Conservation (phyloP, 1,140 invertebrate genomes). For the Cherax quadricarinatus region DNA sequence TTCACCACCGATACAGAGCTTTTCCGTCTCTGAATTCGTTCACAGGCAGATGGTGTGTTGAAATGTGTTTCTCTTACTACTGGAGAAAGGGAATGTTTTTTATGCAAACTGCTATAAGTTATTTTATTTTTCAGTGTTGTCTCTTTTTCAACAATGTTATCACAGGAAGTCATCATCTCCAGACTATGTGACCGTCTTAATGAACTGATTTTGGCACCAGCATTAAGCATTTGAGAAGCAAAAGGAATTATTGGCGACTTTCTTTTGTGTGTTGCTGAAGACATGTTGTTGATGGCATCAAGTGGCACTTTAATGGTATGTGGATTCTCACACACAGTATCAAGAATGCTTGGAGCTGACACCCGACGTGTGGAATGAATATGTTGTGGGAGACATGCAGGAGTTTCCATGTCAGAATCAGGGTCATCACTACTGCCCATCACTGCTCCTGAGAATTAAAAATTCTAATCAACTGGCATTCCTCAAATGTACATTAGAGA, state of each 20-base stretch:
- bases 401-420: slow-evolving; percentile 49
- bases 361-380: slow-evolving; percentile 24
- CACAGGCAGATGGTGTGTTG: neutral
- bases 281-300: neutral
- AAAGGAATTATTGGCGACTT: slow-evolving; percentile 37
- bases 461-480: neutral
- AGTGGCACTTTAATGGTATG: neutral
- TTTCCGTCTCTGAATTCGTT: slow-evolving; percentile 32
- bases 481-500: too few relatives aligned
- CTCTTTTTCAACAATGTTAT: neutral
- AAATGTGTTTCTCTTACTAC: slow-evolving; percentile 36
- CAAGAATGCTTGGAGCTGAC: slow-evolving; percentile 59
- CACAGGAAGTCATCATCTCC: slow-evolving; percentile 21
- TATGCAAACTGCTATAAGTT: slow-evolving; percentile 1
- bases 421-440: slow-evolving; percentile 50
- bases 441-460: slow-evolving; percentile 40
- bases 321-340: slow-evolving; percentile 38
- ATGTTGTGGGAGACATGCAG: neutral
- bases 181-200: slow-evolving; percentile 43
- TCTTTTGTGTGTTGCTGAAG: neutral
- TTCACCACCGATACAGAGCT: slow-evolving; percentile 36
- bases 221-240: slow-evolving; percentile 17
- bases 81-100: slow-evolving; percentile 24
- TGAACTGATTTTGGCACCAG: neutral
- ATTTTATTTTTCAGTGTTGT: neutral